These are phyloP conservation scores for Hirudinaria manillensis DNA, from an alignment of 2,888 invertebrate genomes.

Conservation along the genomic window DNA sequence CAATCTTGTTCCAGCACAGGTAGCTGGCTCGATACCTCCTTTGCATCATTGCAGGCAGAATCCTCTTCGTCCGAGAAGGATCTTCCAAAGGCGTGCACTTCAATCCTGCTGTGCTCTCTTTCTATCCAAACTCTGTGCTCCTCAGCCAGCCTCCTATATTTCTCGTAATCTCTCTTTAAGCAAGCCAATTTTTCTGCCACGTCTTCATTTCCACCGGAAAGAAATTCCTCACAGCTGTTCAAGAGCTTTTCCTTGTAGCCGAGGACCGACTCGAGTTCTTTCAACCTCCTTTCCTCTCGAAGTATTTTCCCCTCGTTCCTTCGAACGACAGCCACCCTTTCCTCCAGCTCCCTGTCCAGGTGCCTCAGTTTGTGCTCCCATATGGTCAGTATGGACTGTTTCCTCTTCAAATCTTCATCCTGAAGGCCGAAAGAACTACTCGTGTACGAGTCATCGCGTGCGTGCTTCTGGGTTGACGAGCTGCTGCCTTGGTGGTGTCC, in stretches of 20 bases:
- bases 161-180: neutral
- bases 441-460: neutral
- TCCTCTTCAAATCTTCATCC: constrained; percentile 9
- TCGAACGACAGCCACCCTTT: neutral
- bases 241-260: constrained; percentile 5
- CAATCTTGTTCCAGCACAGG: too few species aligned
- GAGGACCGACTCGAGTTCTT: neutral
- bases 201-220: neutral
- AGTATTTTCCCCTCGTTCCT: constrained; percentile 18
- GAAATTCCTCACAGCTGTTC: constrained; percentile 10
- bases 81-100: neutral
- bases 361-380: constrained; percentile 9
- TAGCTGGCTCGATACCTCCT: too few species aligned
- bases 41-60: too few species aligned
- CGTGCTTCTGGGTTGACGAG: neutral
- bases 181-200: constrained; percentile 1
- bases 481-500: neutral
- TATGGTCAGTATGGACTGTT: constrained; percentile 2
- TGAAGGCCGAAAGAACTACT: neutral
- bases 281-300: constrained; percentile 17
- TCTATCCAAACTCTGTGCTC: neutral
- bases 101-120: neutral
- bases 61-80: too few species aligned
- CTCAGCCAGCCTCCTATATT: neutral
- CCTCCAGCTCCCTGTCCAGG: constrained; percentile 14